A percentile compares a stretch with the other conserved stretches of the same genome.
These are phyloP conservation scores for Mythimna loreyi DNA, from an alignment of 2,888 invertebrate species.

Conservation along the genomic window DNA sequence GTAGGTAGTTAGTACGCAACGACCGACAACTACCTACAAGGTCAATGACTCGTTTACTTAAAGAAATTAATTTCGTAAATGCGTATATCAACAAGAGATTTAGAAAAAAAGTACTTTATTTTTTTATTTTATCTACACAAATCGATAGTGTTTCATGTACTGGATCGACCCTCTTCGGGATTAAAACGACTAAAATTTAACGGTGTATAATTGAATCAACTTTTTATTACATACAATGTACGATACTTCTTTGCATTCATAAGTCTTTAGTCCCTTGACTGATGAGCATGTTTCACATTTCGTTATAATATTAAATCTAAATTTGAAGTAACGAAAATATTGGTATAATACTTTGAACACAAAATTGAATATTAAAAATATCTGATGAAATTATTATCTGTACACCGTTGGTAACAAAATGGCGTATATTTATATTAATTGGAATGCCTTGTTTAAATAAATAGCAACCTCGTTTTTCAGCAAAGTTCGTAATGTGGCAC, in stretches of 20 bases:
- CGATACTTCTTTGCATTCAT: slow-evolving; percentile 23
- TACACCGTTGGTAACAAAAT: slow-evolving; percentile 54
- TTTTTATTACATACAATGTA: slow-evolving; percentile 27
- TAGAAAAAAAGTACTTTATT: too few species aligned
- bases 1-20: too few species aligned
- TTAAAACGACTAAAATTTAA: too few species aligned
- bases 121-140: too few species aligned
- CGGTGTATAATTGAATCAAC: slow-evolving; percentile 47
- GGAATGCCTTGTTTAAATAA: slow-evolving; percentile 67
- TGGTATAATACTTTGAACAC: background rate
- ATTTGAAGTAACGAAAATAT: background rate
- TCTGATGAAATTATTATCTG: slow-evolving; percentile 6
- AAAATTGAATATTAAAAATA: background rate
- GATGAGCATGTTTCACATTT: slow-evolving; percentile 39
- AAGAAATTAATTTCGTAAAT: too few species aligned
- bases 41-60: too few species aligned
- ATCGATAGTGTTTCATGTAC: too few species aligned
- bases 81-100: too few species aligned
- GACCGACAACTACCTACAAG: too few species aligned
- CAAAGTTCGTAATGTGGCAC: slow-evolving; percentile 61
- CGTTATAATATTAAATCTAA: slow-evolving; percentile 15
- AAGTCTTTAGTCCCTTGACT: slow-evolving; percentile 30
- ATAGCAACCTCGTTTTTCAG: slow-evolving; percentile 42
- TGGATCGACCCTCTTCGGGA: too few species aligned
- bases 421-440: slow-evolving; percentile 54